Conservation (phyloP, 2,888 invertebrate genomes). For the Callyntrura guangdongensis region DNA sequence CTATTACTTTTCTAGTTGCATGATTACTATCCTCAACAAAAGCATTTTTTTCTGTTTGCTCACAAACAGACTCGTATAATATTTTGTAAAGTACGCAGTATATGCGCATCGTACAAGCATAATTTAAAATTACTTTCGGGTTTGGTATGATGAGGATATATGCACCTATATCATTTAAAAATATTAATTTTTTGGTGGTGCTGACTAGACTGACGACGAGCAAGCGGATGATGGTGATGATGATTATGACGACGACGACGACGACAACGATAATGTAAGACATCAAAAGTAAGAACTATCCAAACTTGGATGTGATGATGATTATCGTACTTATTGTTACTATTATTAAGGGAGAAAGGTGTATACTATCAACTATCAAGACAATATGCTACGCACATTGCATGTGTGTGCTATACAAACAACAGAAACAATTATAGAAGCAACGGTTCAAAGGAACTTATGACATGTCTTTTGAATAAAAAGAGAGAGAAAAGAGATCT, state of each 20-base stretch:
- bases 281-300: conserved; percentile 32
- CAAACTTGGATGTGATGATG: conserved; percentile 38
- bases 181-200: conserved; percentile 63
- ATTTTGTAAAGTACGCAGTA: not conserved
- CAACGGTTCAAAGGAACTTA: not conserved
- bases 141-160: conserved; percentile 36
- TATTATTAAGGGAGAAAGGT: conserved; percentile 6
- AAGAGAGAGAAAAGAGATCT: not conserved
- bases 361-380: not conserved
- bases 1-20: conserved; percentile 73
- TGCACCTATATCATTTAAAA: conserved; percentile 57
- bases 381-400: not conserved
- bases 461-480: conserved; percentile 12
- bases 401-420: not conserved
- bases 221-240: not conserved
- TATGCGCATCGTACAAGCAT: not conserved
- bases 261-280: conserved; percentile 18
- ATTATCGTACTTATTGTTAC: conserved; percentile 35
- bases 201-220: conserved; percentile 30
- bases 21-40: conserved; percentile 62
- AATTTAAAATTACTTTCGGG: conserved; percentile 34
- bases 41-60: no score
- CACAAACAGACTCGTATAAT: not conserved
- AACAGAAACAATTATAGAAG: not conserved
- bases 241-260: not conserved